These are phyloP conservation scores for Rachycentron canadum DNA, from an alignment of 2,797 vertebrate genomes.

Conservation along the genomic window DNA sequence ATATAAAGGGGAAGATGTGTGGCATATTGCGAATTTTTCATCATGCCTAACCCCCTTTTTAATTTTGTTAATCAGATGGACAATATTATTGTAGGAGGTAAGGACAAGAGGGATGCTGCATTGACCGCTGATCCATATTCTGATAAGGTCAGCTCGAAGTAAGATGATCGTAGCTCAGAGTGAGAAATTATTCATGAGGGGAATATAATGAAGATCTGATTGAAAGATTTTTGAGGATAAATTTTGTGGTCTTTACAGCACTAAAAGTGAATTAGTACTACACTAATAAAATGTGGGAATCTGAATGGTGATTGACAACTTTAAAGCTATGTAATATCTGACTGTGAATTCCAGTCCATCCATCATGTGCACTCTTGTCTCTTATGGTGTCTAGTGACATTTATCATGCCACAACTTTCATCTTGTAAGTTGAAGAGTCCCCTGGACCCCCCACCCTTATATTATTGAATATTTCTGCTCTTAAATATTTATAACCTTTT, in stretches of 20 bases:
- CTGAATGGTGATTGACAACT: slow-evolving; percentile 76
- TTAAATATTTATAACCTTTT: slow-evolving; percentile 90
- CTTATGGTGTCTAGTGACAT: slow-evolving; percentile 80
- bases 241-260: slow-evolving; percentile 44
- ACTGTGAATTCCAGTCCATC: slow-evolving; percentile 69
- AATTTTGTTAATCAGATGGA: slow-evolving; percentile 57
- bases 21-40: slow-evolving; percentile 61
- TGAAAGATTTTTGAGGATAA: slow-evolving; percentile 43
- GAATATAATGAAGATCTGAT: slow-evolving; percentile 54
- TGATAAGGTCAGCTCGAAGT: slow-evolving; percentile 65
- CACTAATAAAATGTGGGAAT: slow-evolving; percentile 61
- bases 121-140: slow-evolving; percentile 66
- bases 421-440: slow-evolving; percentile 77
- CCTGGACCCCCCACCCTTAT: slow-evolving; percentile 80
- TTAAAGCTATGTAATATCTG: slow-evolving; percentile 68
- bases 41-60: slow-evolving; percentile 31
- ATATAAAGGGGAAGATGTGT: slow-evolving; percentile 55
- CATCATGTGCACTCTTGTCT: slow-evolving; percentile 74
- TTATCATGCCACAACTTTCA: slow-evolving; percentile 85
- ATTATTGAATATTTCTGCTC: slow-evolving; percentile 87
- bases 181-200: slow-evolving; percentile 60
- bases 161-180: slow-evolving; percentile 39
- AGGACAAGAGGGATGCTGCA: slow-evolving; percentile 36
- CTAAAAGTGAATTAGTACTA: slow-evolving; percentile 44
- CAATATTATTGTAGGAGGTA: slow-evolving; percentile 11